phyloP scores from a whole-genome alignment of 2,797 vertebrate genomes.

The Oreochromis mossambicus region DNA sequence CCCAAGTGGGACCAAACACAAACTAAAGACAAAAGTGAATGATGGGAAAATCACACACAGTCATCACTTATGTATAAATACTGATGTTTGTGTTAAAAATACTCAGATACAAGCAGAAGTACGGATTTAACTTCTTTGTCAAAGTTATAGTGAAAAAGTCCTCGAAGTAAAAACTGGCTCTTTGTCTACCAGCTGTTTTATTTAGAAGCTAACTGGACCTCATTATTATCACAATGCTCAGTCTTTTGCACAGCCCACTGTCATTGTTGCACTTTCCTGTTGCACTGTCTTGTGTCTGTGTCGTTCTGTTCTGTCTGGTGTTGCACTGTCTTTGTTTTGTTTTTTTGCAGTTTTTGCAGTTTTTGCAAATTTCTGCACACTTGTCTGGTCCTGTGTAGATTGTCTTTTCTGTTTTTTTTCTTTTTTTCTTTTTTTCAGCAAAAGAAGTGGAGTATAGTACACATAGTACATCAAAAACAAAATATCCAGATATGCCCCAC shows the following conservation, averaged over 20 bases:
- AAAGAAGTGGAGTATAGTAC: rapidly evolving
- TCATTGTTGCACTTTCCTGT: background rate
- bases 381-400: background rate
- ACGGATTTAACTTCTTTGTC: background rate
- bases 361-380: background rate
- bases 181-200: background rate
- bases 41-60: background rate
- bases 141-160: background rate
- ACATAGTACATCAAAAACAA: background rate
- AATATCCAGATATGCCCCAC: rapidly evolving
- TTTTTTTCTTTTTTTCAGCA: background rate
- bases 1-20: background rate
- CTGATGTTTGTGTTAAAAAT: background rate
- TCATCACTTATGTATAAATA: background rate
- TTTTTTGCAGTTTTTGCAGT: background rate
- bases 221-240: background rate
- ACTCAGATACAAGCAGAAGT: background rate
- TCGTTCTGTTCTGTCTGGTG: background rate
- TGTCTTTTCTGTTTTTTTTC: background rate
- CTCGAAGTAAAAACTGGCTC: rapidly evolving
- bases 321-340: rapidly evolving
- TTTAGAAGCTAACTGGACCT: background rate
- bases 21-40: background rate
- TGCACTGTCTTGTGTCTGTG: background rate
- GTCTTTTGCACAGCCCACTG: background rate